Conservation (phyloP, 2,113 vertebrate genomes). For the Nycticebus coucang region DNA sequence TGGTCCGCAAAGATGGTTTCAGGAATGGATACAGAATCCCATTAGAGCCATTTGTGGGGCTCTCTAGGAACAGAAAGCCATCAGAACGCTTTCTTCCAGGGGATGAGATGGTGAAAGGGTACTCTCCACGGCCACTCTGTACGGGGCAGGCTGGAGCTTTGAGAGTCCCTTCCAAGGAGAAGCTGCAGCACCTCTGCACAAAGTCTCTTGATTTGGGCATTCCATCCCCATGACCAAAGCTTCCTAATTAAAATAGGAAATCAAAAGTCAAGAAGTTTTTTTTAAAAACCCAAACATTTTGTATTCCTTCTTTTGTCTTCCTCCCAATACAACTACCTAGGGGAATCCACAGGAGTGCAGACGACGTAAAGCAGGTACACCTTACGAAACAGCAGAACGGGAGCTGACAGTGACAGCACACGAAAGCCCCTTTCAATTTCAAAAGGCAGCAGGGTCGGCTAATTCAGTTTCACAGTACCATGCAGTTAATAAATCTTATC, state of each 20-base stretch:
- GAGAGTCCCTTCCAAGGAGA: not conserved
- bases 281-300: not conserved
- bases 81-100: not conserved
- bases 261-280: not conserved
- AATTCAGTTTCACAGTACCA: not conserved
- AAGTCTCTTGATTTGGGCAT: not conserved
- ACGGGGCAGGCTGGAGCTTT: too few species aligned
- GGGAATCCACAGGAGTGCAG: not conserved
- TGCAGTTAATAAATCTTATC: not conserved
- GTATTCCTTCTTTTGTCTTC: not conserved
- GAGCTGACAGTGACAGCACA: not conserved
- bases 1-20: not conserved
- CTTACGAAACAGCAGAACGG: not conserved
- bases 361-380: not conserved
- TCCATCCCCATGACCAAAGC: not conserved
- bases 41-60: not conserved
- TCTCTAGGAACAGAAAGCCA: not conserved
- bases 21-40: not conserved
- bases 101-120: not conserved
- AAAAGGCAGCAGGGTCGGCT: not conserved
- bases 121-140: not conserved
- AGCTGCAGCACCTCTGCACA: too few species aligned
- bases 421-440: not conserved
- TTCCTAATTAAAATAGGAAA: not conserved
- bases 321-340: not conserved